phyloP scores from a whole-genome alignment of 2,888 invertebrate genomes.

The Eugnorisma glareosa region DNA sequence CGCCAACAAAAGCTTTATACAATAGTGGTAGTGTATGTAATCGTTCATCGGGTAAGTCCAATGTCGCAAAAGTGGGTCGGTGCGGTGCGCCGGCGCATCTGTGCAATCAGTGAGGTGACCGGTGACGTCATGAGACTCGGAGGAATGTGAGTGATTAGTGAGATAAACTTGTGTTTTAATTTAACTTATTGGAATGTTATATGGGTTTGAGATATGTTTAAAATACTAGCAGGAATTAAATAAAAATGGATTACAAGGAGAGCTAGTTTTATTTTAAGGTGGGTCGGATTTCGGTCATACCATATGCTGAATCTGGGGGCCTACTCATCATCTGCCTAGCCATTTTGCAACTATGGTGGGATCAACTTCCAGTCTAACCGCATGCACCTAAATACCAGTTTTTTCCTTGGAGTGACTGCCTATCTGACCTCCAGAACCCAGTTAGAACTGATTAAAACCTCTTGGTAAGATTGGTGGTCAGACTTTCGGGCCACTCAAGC shows the following conservation, averaged over 20 bases:
- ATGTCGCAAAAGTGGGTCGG: conserved; percentile 68
- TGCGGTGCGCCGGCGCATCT: conserved; percentile 64
- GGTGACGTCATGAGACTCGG: conserved; percentile 59
- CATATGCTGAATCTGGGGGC: neutral
- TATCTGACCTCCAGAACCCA: neutral
- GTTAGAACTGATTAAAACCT: neutral
- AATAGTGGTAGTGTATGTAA: conserved; percentile 36
- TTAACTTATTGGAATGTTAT: conserved; percentile 2
- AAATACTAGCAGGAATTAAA: neutral
- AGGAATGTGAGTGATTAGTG: conserved; percentile 45
- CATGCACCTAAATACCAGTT: neutral
- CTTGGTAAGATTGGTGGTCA: neutral
- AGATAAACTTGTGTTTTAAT: conserved; percentile 26
- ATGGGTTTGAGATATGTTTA: neutral
- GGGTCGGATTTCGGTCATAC: neutral
- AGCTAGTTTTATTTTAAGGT: neutral
- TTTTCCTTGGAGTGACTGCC: neutral
- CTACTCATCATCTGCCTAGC: neutral
- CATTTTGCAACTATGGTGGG: neutral
- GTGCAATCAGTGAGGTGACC: conserved; percentile 64
- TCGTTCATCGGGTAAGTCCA: conserved; percentile 58
- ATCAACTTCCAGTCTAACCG: no score
- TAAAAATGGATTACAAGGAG: neutral
- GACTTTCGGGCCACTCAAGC: neutral
- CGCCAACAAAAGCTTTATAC: conserved; percentile 39